Conservation (phyloP, 1,140 invertebrate species). For the Caenorhabditis elegans region WBcel235 BX284602.5:13304501-13305000, state of each 20-base stretch:
- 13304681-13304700: constrained; percentile 14
- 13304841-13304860: background rate
- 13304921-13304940: too few relatives aligned
- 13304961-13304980: too few relatives aligned
- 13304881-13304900: too few relatives aligned
- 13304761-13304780: background rate
- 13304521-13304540: too few relatives aligned
- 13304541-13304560: too few relatives aligned
- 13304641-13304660: background rate
- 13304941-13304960: too few relatives aligned
- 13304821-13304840: background rate
- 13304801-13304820: background rate
- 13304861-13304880: too few relatives aligned
- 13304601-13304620: background rate
- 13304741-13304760: background rate
- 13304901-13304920: too few relatives aligned
- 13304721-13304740: background rate
- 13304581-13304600: too few relatives aligned
- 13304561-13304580: too few relatives aligned
- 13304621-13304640: background rate
- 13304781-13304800: background rate
- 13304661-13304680: background rate
- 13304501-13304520: too few relatives aligned
- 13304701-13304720: background rate
- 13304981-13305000: too few relatives aligned